A percentile compares a stretch with the other conserved stretches of the same genome.
Conservation (phyloP, 2,888 invertebrate species). For the Drosophila prolongata region DNA sequence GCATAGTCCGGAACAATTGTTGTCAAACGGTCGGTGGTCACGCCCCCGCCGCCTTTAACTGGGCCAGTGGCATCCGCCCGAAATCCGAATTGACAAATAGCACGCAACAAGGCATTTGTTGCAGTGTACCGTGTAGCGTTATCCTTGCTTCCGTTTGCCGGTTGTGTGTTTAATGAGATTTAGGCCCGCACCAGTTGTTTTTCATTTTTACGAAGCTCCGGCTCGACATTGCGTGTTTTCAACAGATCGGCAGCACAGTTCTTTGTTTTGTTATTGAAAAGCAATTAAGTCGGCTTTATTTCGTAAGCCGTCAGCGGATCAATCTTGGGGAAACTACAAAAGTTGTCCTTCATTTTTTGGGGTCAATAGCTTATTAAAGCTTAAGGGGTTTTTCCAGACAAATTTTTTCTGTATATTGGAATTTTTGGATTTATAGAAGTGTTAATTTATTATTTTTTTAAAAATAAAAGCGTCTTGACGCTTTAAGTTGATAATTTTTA, state of each 20-base stretch:
- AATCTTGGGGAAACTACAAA: constrained; percentile 1
- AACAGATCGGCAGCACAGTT: constrained; percentile 8
- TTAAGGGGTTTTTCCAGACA: not conserved
- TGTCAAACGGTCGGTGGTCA: constrained; percentile 44
- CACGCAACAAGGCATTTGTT: constrained; percentile 31
- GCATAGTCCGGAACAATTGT: constrained; percentile 52
- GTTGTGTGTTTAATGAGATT: constrained; percentile 65
- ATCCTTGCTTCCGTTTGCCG: constrained; percentile 32
- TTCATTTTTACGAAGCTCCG: constrained; percentile 64
- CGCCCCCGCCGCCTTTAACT: constrained; percentile 49
- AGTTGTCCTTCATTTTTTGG: constrained; percentile 10
- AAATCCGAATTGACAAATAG: constrained; percentile 70
- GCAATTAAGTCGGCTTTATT: constrained; percentile 52
- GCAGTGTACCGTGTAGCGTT: constrained; percentile 14
- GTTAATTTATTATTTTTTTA: not conserved
- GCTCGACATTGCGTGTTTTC: constrained; percentile 34
- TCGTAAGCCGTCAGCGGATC: constrained; percentile 1
- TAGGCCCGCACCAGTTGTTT: constrained; percentile 55
- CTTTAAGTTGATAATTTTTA: no score
- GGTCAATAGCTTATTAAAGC: constrained; percentile 18
- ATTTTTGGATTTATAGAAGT: not conserved
- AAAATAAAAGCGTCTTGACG: no score
- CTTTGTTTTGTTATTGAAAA: constrained; percentile 58
- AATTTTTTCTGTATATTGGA: not conserved
- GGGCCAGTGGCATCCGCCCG: constrained; percentile 62